Evolutionary conservation across 2,113 vertebrate species (phyloP).

Genomic region (Falco punctatus): DNA sequence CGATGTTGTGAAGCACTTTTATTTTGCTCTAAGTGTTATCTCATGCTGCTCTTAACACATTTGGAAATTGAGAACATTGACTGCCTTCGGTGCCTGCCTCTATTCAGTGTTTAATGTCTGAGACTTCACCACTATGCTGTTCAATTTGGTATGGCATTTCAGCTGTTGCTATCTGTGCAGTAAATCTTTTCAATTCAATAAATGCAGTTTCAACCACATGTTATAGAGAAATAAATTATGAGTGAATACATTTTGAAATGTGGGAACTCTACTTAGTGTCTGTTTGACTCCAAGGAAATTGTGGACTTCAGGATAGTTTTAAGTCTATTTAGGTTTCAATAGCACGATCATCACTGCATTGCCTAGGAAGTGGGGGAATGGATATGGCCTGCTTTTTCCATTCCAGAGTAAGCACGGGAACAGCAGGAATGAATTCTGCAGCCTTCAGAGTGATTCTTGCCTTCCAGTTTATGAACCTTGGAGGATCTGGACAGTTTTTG

Average conservation of each 20-base stretch:
- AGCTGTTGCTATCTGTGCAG: neutral
- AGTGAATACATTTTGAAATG: neutral
- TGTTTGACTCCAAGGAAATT: neutral
- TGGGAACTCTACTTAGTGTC: neutral
- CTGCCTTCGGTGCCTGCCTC: conserved; percentile 26
- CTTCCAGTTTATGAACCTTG: neutral
- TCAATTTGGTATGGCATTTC: neutral
- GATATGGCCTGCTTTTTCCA: neutral
- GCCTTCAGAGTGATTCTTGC: neutral
- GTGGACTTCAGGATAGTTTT: neutral
- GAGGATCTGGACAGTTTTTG: neutral
- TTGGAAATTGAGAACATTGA: conserved; percentile 35
- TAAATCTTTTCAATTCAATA: neutral
- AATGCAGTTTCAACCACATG: neutral
- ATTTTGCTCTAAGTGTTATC: conserved; percentile 20
- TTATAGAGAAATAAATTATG: neutral
- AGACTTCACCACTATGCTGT: neutral
- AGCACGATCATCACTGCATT: neutral
- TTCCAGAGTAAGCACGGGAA: neutral
- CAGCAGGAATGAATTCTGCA: neutral
- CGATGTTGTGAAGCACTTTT: conserved; percentile 51
- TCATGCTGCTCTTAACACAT: conserved; percentile 49
- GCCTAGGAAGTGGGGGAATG: neutral
- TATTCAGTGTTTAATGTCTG: conserved; percentile 5
- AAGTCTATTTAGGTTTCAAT: neutral